These are phyloP conservation scores for Goniozus legneri DNA, from an alignment of 1,140 invertebrate species.

Conservation along the genomic window DNA sequence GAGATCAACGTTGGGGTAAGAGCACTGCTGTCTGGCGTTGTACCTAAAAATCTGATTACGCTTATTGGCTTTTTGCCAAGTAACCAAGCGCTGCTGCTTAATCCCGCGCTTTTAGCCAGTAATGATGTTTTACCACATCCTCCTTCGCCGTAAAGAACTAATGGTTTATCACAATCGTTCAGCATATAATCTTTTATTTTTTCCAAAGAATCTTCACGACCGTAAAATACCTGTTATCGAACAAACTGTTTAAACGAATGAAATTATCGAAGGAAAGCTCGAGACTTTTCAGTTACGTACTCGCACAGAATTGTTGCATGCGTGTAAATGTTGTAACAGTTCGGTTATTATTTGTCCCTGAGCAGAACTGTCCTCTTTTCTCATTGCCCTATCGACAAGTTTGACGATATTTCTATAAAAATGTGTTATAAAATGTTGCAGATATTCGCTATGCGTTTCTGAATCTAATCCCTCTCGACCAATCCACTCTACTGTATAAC, in stretches of 20 bases:
- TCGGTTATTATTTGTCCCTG: conserved; percentile 94
- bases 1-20: conserved; percentile 91
- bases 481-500: conserved; percentile 96
- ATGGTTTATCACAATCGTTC: conserved; percentile 78
- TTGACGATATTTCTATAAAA: conserved; percentile 94
- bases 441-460: conserved; percentile 90
- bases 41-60: conserved; percentile 91
- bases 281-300: conserved; percentile 46
- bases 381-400: conserved; percentile 88
- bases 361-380: conserved; percentile 90
- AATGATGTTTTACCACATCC: conserved; percentile 98
- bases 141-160: conserved; percentile 93
- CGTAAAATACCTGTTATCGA: conserved; percentile 77
- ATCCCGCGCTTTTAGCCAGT: conserved; percentile 86
- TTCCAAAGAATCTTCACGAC: conserved; percentile 81
- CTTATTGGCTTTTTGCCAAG: conserved; percentile 74
- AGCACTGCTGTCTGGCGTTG: conserved; percentile 93
- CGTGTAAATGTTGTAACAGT: conserved; percentile 93
- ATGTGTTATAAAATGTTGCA: conserved; percentile 92
- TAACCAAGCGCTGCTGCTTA: conserved; percentile 72
- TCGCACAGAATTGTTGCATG: conserved; percentile 93
- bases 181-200: conserved; percentile 84
- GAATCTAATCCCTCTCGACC: conserved; percentile 90
- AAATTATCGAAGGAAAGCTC: neutral
- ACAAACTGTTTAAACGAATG: conserved; percentile 1